Conservation (phyloP, 2,888 invertebrate genomes). For the Gnatocerus cornutus region DNA sequence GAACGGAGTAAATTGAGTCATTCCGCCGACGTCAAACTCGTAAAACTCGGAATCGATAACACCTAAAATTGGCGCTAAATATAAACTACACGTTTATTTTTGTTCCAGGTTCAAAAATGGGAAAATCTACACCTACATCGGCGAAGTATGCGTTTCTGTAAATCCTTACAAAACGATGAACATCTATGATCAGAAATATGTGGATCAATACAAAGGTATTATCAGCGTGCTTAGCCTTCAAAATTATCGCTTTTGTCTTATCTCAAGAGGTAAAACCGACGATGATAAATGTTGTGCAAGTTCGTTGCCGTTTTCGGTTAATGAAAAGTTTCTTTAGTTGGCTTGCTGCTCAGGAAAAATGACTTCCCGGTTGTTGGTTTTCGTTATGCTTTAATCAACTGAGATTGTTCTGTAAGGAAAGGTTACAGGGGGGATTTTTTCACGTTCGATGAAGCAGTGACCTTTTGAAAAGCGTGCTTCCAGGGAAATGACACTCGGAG, state of each 20-base stretch:
- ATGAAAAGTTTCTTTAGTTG: neutral
- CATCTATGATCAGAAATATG: conserved; percentile 90
- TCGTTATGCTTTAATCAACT: too few relatives aligned
- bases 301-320: neutral
- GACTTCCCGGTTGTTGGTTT: neutral
- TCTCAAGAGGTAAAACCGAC: neutral
- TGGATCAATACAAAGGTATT: conserved; percentile 90
- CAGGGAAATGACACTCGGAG: too few relatives aligned
- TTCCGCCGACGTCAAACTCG: too few relatives aligned
- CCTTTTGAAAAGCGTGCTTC: conserved; percentile 1
- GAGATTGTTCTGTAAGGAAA: conserved; percentile 1
- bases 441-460: conserved; percentile 3
- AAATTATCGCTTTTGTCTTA: neutral
- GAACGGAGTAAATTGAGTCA: too few relatives aligned
- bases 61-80: too few relatives aligned
- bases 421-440: conserved; percentile 5
- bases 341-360: neutral
- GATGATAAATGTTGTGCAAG: neutral
- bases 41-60: too few relatives aligned
- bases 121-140: conserved; percentile 98
- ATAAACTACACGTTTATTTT: neutral
- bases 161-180: conserved; percentile 96
- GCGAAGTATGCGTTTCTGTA: conserved; percentile 97
- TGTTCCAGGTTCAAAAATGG: conserved; percentile 89
- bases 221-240: neutral